phyloP scores from a whole-genome alignment of 1,140 invertebrate genomes.

The Hydropsyche tenuis region DNA sequence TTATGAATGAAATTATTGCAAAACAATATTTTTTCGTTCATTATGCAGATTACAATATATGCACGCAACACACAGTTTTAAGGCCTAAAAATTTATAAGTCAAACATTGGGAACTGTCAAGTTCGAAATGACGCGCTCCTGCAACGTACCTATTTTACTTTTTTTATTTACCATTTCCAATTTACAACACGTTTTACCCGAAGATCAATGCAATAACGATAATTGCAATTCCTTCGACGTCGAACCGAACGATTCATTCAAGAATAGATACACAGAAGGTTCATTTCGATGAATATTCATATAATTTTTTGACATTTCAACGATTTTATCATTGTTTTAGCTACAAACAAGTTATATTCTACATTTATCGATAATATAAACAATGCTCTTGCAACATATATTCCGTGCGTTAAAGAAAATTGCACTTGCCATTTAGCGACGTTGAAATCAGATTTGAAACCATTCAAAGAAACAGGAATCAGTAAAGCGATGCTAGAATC shows the following conservation, averaged over 20 bases:
- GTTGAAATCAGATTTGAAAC: slow-evolving; percentile 72
- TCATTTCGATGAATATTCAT: too few species aligned
- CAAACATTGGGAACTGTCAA: slow-evolving; percentile 9
- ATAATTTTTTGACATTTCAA: too few species aligned
- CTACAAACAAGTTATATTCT: slow-evolving; percentile 55
- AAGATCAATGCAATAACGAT: slow-evolving; percentile 13
- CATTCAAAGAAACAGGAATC: slow-evolving; percentile 74
- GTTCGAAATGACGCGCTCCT: slow-evolving; percentile 17
- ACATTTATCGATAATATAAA: slow-evolving; percentile 57
- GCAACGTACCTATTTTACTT: neutral
- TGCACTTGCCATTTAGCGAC: slow-evolving; percentile 70
- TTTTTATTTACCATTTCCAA: neutral
- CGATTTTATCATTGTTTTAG: too few species aligned
- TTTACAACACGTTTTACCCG: neutral
- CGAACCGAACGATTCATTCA: neutral
- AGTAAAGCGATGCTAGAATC: slow-evolving; percentile 68
- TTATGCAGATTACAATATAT: too few species aligned
- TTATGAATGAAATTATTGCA: too few species aligned
- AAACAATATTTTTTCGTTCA: too few species aligned
- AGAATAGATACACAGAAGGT: slow-evolving; percentile 39
- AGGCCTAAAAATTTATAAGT: too few species aligned
- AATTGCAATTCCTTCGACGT: neutral
- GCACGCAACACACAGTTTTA: too few species aligned
- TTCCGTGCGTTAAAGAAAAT: slow-evolving; percentile 59
- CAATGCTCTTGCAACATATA: slow-evolving; percentile 56